phyloP scores from a whole-genome alignment of 2,113 vertebrate species.

The Casuarius casuarius region DNA sequence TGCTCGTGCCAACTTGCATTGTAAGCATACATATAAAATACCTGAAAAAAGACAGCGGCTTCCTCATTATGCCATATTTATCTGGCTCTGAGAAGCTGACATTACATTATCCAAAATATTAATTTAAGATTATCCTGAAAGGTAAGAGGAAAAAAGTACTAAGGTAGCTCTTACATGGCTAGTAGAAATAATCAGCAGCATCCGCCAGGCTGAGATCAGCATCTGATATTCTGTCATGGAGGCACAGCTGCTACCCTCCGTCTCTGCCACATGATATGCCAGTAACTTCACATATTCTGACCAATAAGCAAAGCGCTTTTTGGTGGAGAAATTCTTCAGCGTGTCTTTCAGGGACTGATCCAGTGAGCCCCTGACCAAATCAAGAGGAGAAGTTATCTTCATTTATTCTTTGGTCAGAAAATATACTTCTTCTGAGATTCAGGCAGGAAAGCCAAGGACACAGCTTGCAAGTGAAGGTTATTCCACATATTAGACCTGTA shows the following conservation, averaged over 20 bases:
- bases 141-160: not conserved
- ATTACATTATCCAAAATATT: not conserved
- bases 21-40: not conserved
- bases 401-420: not conserved
- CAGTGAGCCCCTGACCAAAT: conserved; percentile 84
- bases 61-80: not conserved
- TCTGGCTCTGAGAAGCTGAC: not conserved
- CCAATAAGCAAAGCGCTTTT: conserved; percentile 94
- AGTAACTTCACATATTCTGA: conserved; percentile 91
- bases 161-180: conserved; percentile 82
- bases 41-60: rapidly evolving
- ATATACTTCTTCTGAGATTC: not conserved
- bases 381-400: conserved; percentile 45
- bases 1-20: not conserved
- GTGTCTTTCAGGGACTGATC: conserved; percentile 91
- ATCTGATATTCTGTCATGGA: conserved; percentile 88
- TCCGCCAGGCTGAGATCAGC: conserved; percentile 94
- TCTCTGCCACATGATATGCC: conserved; percentile 85
- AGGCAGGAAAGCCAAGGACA: conserved; percentile 7
- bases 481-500: conserved; percentile 1
- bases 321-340: conserved; percentile 87
- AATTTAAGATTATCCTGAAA: not conserved
- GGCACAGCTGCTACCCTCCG: conserved; percentile 83
- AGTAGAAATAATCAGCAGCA: conserved; percentile 92
- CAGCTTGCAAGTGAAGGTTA: conserved; percentile 18